Percentiles rank a stretch among this genome's conserved stretches.
Conservation (phyloP, 2,888 invertebrate species). For the Chrysodeixis includens region DNA sequence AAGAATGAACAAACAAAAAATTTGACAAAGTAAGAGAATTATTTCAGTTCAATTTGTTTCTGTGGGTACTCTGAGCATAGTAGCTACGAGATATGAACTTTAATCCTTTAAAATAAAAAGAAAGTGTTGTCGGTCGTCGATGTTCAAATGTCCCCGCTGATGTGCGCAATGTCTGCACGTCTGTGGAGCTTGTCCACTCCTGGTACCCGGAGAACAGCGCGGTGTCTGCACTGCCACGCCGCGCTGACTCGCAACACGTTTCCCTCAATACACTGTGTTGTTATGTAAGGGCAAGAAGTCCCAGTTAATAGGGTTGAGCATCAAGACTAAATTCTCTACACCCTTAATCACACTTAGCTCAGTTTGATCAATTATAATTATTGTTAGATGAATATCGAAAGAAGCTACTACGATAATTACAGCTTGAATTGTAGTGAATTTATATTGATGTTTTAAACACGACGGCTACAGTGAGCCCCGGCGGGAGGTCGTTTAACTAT, state of each 20-base stretch:
- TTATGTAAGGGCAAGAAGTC: neutral
- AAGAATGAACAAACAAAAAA: no score
- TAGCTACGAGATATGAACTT: no score
- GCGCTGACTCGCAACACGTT: neutral
- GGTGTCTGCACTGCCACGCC: neutral
- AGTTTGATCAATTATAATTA: neutral
- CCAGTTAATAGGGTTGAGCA: neutral
- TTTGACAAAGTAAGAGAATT: no score
- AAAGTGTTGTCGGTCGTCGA: no score
- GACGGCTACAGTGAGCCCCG: neutral
- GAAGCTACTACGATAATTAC: neutral
- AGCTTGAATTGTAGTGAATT: no score
- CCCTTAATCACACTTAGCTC: neutral
- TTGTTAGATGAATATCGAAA: neutral
- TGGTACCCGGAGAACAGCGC: neutral
- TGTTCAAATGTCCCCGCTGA: neutral
- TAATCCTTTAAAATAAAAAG: no score
- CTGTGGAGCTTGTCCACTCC: neutral
- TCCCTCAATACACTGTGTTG: neutral
- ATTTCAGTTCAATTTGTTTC: no score
- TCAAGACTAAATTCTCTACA: neutral
- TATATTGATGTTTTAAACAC: neutral
- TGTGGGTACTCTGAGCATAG: no score
- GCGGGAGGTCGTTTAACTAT: constrained; percentile 1
- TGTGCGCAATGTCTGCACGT: neutral